Evolutionary conservation across 2,797 vertebrate genomes (phyloP), one percentile per base, ranked within the genome.

Genomic region (Podarcis lilfordi): DNA sequence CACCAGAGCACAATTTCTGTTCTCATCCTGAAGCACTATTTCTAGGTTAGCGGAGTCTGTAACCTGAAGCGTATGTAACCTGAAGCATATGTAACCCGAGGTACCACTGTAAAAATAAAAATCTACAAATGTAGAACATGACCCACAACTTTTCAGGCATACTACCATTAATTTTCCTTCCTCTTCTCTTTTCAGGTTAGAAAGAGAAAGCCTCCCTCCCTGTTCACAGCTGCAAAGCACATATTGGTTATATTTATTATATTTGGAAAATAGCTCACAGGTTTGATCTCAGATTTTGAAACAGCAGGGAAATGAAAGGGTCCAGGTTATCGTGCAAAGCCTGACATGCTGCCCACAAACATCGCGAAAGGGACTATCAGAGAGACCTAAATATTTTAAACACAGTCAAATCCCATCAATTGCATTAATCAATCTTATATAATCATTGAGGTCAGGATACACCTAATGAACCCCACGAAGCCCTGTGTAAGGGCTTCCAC

Each of bases 161-260:
- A 50, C 19, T 55, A 74, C 6, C 78, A 81, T 64, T 25, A 82
- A 75, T 43, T 15, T n/a, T 74, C 40, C 32, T n/a, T 40, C 27
- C 10, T 27, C 23, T 35, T 29, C 2, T 15, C 1, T 66, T 32
- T 29, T 17, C 37, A 85, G 77, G 74, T 61, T 27, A 85, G 69
- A 81, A 27, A 35, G 43, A 40, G 9, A 74, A 68, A 9, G 8
- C 5, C 25, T 66, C 40, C 19, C 43, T n/a, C 2, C 37, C 25
- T 15, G 91, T 91, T 94, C 87, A 80, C 94, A 95, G 93, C 93
- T 95, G 94, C 92, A 89, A 91, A 84, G 37, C 77, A 92, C 13
- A 89, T 71, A 82, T 71, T 91, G 72, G 71, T 78, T 91, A 66
- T n/a, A 86, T 93, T 91, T 83, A 86, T 82, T 64, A 94, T 89